Base-by-base conservation (phyloP, 2,888 invertebrate genomes). In the Cephus sareptanus region DNA sequence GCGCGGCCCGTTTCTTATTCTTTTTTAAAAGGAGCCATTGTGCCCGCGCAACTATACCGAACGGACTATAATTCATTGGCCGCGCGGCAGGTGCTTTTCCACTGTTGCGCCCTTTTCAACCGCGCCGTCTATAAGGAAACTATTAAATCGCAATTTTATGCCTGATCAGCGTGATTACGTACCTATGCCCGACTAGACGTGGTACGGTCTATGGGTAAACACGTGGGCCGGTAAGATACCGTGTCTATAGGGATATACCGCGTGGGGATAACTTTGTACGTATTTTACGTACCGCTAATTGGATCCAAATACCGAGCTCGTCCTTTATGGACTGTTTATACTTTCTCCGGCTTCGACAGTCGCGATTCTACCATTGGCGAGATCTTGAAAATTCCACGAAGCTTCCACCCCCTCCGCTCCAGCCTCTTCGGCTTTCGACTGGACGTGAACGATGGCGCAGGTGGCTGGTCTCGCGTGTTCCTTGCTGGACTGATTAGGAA, bases 131-230 rank as follows among this genome's bases (percentile, higher is more conserved):
- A 84, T 83, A 82, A 83, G 81, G 85, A 84, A 85, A 87, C 87
- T 88, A 89, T 89, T 88, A 89, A 89, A 90, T 90, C 85, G 89
- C 87, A 87, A 89, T 90, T 90, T 90, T 87, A 89, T 86, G 87
- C 86, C 83, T 83, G 86, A 88, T 90, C 88, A 88, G 79, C 79
- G 84, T 80, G 83, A 81, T 82, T 82, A 82, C 81, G 76, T 78
- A 76, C 81, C 80, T 83, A 81, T 23, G 23, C 23, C 23, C 1
- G 56, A 23, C 56, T 56, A 56, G 56, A 56, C 23, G 23, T 79
- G 79, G 81, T 83, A 85, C 80, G 82, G 79, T 77, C 81, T 81
- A 81, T 79, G 80, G 78, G 73, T 73, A 77, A 56, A 56, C 56
- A 56, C 56, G 56, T 56, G 56, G 23, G 56, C 23, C 9, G 15